Base-by-base conservation (phyloP, 2,888 invertebrate genomes). In the Leuctra nigra region DNA sequence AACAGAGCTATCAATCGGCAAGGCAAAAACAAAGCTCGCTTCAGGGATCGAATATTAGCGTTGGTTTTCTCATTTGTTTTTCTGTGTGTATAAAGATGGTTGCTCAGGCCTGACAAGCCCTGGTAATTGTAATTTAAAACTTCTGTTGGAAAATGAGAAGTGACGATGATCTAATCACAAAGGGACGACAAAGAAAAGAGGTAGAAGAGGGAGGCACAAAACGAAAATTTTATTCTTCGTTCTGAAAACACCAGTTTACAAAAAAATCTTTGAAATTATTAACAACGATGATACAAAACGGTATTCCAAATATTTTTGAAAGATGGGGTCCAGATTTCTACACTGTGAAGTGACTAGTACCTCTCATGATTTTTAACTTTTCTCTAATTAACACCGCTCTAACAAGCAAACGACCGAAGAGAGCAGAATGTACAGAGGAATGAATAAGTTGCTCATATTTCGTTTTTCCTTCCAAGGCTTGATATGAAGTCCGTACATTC, bases 401-500 rank as follows among this genome's bases (percentile, higher is more conserved):
- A 57, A 57, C 57, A 53, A 59, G 59, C 53, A 53, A 44, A 29
- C 35, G 20, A 16, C 23, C 20, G 24, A 53, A 16, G 53, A 16
- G 18, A 7, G 20, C 2, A 50, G 36, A 50, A 23, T 54, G 24
- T 14, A 48, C 35, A 47, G 55, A 50, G 46, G 38, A 35, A 56
- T 48, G 56, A 54, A 47, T 25, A 48, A 55, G 59, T 57, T 63
- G 62, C 64, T 65, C 65, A 65, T 64, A 64, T 66, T 65, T 65
- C 64, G 63, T 24, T 44, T 23, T 41, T 33, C 53, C 38, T 25
- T 44, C 35, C 23, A 18, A n/a, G n/a, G n/a, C n/a, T n/a, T n/a
- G n/a, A n/a, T n/a, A n/a, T n/a, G n/a, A n/a, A n/a, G n/a, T n/a
- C n/a, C n/a, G n/a, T n/a, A n/a, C n/a, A n/a, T n/a, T n/a, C n/a